Percentiles rank a stretch among this genome's conserved stretches.
Conservation (phyloP, 2,113 vertebrate genomes). For the Glaucomys volans region DNA sequence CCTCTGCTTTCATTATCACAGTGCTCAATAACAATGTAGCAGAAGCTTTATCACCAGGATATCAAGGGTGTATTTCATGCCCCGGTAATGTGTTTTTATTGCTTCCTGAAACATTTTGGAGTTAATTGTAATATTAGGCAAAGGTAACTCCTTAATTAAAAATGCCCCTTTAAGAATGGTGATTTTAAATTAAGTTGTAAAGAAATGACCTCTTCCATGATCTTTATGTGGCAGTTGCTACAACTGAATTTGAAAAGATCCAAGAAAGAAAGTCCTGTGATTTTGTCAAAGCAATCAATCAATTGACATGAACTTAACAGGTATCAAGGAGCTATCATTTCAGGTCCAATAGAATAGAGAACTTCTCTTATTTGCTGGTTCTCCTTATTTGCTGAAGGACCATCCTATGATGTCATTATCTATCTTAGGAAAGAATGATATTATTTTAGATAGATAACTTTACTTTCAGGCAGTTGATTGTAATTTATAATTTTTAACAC, state of each 20-base stretch:
- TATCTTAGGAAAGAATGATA: background rate
- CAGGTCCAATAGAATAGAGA: background rate
- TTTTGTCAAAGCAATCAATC: constrained; percentile 18
- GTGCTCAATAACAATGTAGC: constrained; percentile 54
- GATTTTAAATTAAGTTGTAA: background rate
- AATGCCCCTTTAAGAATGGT: background rate
- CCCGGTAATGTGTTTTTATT: constrained; percentile 14
- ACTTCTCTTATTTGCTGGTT: background rate
- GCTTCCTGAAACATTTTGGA: constrained; percentile 23
- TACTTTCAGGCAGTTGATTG: background rate
- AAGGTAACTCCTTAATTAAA: background rate
- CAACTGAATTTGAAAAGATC: background rate
- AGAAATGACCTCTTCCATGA: background rate
- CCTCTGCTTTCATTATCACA: constrained; percentile 7
- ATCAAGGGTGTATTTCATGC: background rate
- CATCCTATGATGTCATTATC: background rate
- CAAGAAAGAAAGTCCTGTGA: background rate
- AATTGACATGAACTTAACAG: background rate
- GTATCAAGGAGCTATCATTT: background rate
- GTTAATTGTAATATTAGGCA: constrained; percentile 11
- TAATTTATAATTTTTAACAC: background rate
- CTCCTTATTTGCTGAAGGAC: background rate
- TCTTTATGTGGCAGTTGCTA: background rate
- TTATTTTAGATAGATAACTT: background rate
- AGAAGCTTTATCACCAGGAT: constrained; percentile 63